Base-by-base conservation (phyloP, 92 coral and sea anemone genomes). In the Porites divaricata region DNA sequence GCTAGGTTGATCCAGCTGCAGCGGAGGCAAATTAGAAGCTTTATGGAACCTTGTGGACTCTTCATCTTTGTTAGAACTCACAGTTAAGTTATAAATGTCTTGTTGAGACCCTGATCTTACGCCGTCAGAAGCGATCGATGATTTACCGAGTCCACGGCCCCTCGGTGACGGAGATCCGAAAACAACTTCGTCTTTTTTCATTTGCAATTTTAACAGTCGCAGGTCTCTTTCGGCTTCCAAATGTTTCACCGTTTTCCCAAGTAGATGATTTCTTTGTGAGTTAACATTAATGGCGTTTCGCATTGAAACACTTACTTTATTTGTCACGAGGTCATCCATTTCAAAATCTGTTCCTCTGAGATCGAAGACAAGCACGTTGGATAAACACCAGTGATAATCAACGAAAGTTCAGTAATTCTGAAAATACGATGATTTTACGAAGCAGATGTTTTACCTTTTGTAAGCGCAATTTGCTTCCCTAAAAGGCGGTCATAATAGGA, bases 211-310 rank as follows among this genome's bases (percentile, higher is more conserved):
- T 70, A 87, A 76, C 77, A 94, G 79, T 28, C 88, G 87, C 77
- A 89, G 62, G 78, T 94, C 91, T 77, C 95, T 84, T 58, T 94
- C 92, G 4, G 91, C 93, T 83, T 94, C 98, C 63, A 94, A 67
- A 79, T 63, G 80, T 53, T 75, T 94, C 10, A 94, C 92, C 70
- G 59, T 82, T 79, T 85, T 83, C 9, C 67, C 86, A 65, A 94
- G 91, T 19, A 77, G 83, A 49, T 92, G 95, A 54, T 57, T 89
- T 50, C 79, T 76, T 13, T 63, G 84, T 51, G 67, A 81, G 50
- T 94, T 94, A 5, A 89, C 87, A 23, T 87, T 83, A 6, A 92
- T 62, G 50, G 98, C 95, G 73, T 87, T 92, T 71, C 71, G 83
- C 71, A 94, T 74, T 1, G 98, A 87, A 45, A 58, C 51, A 70